Conservation (phyloP, 2,113 vertebrate species). For the Brienomyrus longianalis region DNA sequence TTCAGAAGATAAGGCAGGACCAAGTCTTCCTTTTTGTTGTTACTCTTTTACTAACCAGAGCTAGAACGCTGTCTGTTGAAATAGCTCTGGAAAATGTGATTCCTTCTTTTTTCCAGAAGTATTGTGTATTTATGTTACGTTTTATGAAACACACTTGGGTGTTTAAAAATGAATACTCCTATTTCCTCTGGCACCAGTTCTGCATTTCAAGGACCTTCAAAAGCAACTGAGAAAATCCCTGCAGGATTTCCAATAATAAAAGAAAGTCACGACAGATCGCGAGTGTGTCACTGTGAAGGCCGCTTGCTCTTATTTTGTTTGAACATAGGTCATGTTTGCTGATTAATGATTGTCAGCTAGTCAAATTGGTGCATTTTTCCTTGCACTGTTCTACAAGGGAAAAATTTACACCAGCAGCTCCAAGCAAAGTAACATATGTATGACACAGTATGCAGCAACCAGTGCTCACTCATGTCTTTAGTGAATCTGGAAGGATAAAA, state of each 20-base stretch:
- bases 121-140: not conserved
- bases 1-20: not conserved
- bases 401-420: not conserved
- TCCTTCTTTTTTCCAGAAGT: not conserved
- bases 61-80: not conserved
- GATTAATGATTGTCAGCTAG: not conserved
- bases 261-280: not conserved
- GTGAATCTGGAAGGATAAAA: not conserved
- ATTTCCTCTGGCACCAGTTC: not conserved
- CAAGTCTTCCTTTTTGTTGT: not conserved
- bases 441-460: not conserved
- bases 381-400: not conserved
- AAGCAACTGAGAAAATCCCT: not conserved
- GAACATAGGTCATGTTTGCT: not conserved
- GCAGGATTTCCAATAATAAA: not conserved
- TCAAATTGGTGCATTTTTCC: not conserved
- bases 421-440: not conserved
- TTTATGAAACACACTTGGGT: conserved; percentile 3
- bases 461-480: not conserved
- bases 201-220: not conserved
- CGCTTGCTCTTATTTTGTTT: not conserved
- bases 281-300: not conserved
- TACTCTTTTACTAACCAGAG: not conserved
- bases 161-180: not conserved
- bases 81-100: not conserved